Evolutionary conservation across 2,888 invertebrate genomes (phyloP).

Genomic region (Smittia aterrima): DNA sequence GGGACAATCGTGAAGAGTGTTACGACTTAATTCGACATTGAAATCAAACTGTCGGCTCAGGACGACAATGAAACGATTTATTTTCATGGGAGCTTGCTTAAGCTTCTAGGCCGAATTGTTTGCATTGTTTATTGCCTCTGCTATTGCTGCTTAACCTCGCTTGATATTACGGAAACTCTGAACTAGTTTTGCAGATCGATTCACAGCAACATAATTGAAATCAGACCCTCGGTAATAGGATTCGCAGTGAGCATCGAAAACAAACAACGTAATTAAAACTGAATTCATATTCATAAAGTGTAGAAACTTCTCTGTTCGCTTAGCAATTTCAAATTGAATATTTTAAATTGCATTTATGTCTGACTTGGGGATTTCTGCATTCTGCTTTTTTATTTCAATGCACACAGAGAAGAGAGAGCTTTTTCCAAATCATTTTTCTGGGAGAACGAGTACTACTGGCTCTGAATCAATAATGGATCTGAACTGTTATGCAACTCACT

Average conservation of each 20-base stretch:
- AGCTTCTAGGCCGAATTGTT: neutral
- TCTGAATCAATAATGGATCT: neutral
- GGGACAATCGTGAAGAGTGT: neutral
- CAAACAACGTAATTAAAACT: slow-evolving; percentile 3
- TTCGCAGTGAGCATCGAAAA: neutral
- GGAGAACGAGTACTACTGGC: neutral
- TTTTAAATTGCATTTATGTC: slow-evolving; percentile 9
- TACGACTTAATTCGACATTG: neutral
- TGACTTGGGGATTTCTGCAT: neutral
- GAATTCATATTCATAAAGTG: neutral
- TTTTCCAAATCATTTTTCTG: neutral
- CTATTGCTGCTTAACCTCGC: neutral
- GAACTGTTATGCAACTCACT: neutral
- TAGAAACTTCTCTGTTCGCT: neutral
- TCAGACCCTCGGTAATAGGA: neutral
- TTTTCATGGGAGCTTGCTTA: too few relatives aligned
- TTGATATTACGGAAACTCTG: neutral
- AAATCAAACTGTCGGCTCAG: neutral
- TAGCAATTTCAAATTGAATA: neutral
- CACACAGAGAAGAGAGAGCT: neutral
- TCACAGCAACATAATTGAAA: neutral
- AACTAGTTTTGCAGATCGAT: neutral
- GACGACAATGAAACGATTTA: too few relatives aligned
- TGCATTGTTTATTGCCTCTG: neutral
- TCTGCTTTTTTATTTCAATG: neutral